Conservation (phyloP, 1,140 invertebrate species). For the Whitmania pigra region DNA sequence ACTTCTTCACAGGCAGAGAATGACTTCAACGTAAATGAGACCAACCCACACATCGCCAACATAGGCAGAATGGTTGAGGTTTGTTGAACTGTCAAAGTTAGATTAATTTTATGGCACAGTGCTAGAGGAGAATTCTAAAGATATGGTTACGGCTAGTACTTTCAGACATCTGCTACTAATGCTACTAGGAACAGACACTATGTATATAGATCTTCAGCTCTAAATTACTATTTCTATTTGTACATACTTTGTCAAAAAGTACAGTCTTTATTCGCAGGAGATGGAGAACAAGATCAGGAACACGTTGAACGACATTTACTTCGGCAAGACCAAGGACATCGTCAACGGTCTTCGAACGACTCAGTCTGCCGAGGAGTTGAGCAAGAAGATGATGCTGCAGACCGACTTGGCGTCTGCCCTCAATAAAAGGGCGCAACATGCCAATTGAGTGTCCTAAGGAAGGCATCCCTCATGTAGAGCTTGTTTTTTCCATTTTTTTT, state of each 20-base stretch:
- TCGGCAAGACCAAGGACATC: slow-evolving; percentile 97
- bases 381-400: slow-evolving; percentile 65
- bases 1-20: slow-evolving; percentile 62
- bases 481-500: too few relatives aligned
- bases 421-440: slow-evolving; percentile 24
- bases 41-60: slow-evolving; percentile 91
- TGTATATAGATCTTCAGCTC: too few relatives aligned
- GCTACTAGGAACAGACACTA: too few relatives aligned
- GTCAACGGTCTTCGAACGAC: slow-evolving; percentile 88
- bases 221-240: too few relatives aligned
- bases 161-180: too few relatives aligned
- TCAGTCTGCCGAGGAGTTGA: slow-evolving; percentile 66
- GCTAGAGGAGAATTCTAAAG: too few relatives aligned
- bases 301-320: slow-evolving; percentile 96
- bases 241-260: not conserved
- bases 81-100: slow-evolving; percentile 20
- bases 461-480: too few relatives aligned
- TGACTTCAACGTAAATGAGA: slow-evolving; percentile 74
- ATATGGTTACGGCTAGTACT: too few relatives aligned
- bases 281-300: slow-evolving; percentile 99
- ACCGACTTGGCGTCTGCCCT: slow-evolving; percentile 62
- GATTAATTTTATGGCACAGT: not conserved
- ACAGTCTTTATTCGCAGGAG: slow-evolving; percentile 66
- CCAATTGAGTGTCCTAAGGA: not conserved
- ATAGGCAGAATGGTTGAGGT: slow-evolving; percentile 65